phyloP scores from a whole-genome alignment of 2,888 invertebrate species.

The Pharmacophagus antenor region DNA sequence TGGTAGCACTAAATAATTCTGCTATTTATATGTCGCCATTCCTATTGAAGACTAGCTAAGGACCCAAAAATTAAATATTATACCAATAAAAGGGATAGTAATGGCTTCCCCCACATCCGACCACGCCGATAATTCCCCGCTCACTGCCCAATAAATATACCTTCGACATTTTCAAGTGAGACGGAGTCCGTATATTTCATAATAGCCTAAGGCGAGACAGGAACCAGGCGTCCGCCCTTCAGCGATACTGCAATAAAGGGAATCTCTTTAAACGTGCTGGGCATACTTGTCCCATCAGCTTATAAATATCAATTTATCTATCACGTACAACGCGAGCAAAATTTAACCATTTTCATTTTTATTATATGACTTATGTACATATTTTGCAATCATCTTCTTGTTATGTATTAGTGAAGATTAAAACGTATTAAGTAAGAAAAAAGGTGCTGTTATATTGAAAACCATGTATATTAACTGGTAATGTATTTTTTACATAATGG shows the following conservation, averaged over 20 bases:
- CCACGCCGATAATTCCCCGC: slow-evolving; percentile 70
- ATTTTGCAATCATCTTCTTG: too few species aligned
- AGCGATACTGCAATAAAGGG: slow-evolving; percentile 74
- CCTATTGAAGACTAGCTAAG: slow-evolving; percentile 58
- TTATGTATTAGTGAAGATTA: too few species aligned
- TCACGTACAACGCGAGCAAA: slow-evolving; percentile 71
- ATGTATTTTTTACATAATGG: background rate
- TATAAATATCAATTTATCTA: slow-evolving; percentile 81
- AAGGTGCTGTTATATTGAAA: too few species aligned
- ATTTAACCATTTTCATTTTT: slow-evolving; percentile 71
- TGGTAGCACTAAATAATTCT: slow-evolving; percentile 58
- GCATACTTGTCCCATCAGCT: slow-evolving; percentile 71
- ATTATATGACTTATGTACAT: background rate
- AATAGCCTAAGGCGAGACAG: slow-evolving; percentile 73
- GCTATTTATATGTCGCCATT: slow-evolving; percentile 69
- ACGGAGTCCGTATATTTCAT: slow-evolving; percentile 71
- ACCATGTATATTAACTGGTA: background rate
- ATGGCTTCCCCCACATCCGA: slow-evolving; percentile 74
- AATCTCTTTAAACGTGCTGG: slow-evolving; percentile 74
- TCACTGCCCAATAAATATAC: slow-evolving; percentile 72
- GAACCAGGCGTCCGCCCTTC: slow-evolving; percentile 66
- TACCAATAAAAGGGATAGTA: slow-evolving; percentile 80
- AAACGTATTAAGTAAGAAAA: too few species aligned
- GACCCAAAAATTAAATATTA: slow-evolving; percentile 79
- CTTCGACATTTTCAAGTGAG: slow-evolving; percentile 77